A percentile compares a stretch with the other conserved stretches of the same genome.
Conservation (phyloP, 2,113 vertebrate species). For the Ranitomeya imitator region DNA sequence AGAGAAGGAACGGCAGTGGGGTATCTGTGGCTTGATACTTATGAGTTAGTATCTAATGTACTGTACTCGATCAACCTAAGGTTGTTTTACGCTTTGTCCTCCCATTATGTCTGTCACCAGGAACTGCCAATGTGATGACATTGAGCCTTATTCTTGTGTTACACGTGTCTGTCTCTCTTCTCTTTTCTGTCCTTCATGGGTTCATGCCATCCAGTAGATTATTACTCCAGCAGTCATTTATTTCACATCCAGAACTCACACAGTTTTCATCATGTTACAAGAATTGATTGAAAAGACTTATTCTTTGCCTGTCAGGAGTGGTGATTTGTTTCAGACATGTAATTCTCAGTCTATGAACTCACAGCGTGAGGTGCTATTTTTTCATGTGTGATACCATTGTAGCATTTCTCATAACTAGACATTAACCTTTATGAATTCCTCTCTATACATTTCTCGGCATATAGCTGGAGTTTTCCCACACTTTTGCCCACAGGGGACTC, state of each 20-base stretch:
- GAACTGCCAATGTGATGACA: too few species aligned
- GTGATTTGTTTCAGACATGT: conserved; percentile 32
- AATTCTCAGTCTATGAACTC: conserved; percentile 2
- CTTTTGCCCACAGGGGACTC: background rate
- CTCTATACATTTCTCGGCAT: background rate
- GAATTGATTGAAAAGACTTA: conserved; percentile 1
- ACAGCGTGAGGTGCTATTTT: conserved; percentile 36
- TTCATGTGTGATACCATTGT: conserved; percentile 32
- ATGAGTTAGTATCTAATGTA: too few species aligned
- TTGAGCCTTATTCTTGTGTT: too few species aligned
- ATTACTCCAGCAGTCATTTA: background rate
- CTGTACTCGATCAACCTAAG: too few species aligned
- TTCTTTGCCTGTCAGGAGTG: conserved; percentile 8
- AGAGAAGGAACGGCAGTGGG: too few species aligned
- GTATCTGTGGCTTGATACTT: too few species aligned
- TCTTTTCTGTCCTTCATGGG: too few species aligned
- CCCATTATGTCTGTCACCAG: too few species aligned
- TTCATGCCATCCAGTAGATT: background rate
- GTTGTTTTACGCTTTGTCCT: too few species aligned
- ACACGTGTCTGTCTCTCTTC: too few species aligned
- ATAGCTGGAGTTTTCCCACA: conserved; percentile 23
- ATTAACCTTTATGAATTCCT: conserved; percentile 4
- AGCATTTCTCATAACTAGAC: conserved; percentile 18
- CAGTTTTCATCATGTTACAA: background rate
- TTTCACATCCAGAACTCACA: background rate